These are phyloP conservation scores for Pandemis cinnamomeana DNA, from an alignment of 2,888 invertebrate genomes.

Conservation along the genomic window DNA sequence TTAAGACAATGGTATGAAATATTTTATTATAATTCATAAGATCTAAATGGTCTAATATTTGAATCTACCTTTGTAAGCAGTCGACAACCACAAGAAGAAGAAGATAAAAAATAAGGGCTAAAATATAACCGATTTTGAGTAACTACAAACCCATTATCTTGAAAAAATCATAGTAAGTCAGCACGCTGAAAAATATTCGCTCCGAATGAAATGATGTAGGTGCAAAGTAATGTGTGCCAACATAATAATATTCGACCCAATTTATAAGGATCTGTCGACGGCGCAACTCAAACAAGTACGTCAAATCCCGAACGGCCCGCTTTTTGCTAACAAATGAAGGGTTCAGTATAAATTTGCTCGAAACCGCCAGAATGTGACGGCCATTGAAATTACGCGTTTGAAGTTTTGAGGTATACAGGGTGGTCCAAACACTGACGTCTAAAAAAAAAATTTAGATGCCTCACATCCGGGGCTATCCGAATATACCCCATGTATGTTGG, in stretches of 20 bases:
- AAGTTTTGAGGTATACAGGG: background rate
- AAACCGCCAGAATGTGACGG: constrained; percentile 15
- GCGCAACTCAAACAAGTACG: constrained; percentile 32
- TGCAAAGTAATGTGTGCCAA: constrained; percentile 19
- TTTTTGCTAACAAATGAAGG: constrained; percentile 37
- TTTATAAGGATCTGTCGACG: constrained; percentile 32
- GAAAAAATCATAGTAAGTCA: background rate
- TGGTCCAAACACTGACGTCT: too few relatives aligned
- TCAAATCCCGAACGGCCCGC: constrained; percentile 19
- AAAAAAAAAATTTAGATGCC: too few relatives aligned
- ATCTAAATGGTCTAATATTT: too few relatives aligned
- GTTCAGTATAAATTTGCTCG: constrained; percentile 20
- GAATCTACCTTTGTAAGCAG: too few relatives aligned
- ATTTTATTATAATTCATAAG: too few relatives aligned
- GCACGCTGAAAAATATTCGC: background rate
- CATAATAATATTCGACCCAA: constrained; percentile 33
- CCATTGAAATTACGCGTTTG: constrained; percentile 15
- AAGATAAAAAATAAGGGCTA: background rate
- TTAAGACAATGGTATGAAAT: too few relatives aligned
- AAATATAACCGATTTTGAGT: background rate
- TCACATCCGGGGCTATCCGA: too few relatives aligned
- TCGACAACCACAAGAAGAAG: too few relatives aligned
- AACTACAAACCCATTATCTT: background rate
- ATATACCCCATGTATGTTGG: too few relatives aligned
- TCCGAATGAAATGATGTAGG: constrained; percentile 14